A percentile compares a stretch with the other conserved stretches of the same genome.
These are phyloP conservation scores for Caretta caretta DNA, from an alignment of 2,113 vertebrate genomes.

Conservation along the genomic window DNA sequence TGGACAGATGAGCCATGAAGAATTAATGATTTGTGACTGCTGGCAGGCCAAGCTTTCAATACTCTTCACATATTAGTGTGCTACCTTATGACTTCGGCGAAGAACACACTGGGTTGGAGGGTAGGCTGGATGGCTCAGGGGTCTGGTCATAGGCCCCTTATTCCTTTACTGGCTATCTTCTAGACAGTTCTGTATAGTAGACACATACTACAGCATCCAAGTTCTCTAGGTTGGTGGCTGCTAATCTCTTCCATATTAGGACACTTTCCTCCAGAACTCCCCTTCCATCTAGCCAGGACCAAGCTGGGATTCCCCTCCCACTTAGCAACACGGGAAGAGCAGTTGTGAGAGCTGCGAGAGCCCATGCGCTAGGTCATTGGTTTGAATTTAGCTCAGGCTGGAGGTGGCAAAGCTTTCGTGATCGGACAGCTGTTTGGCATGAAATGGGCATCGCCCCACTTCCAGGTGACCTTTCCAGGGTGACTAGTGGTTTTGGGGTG, in stretches of 20 bases:
- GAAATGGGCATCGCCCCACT: background rate
- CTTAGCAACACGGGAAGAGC: background rate
- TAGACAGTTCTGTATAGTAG: background rate
- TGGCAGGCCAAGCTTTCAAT: background rate
- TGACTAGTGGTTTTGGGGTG: background rate
- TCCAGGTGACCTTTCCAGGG: background rate
- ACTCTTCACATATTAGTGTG: background rate
- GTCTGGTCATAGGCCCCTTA: background rate
- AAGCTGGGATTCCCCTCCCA: background rate
- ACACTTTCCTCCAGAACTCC: fast-evolving
- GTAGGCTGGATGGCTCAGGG: too few relatives aligned
- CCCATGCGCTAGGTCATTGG: too few relatives aligned
- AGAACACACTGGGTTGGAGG: background rate
- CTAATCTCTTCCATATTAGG: background rate
- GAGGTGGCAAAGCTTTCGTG: background rate
- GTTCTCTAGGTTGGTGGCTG: background rate
- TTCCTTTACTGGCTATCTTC: too few relatives aligned
- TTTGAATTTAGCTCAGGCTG: background rate
- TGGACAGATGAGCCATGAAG: fast-evolving
- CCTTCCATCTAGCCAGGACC: background rate
- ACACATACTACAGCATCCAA: background rate
- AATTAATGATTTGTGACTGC: background rate
- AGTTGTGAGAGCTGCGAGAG: too few relatives aligned
- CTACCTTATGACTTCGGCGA: background rate
- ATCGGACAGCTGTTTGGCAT: fast-evolving